These are phyloP conservation scores for Deilephila porcellus DNA, from an alignment of 2,888 invertebrate genomes.

Conservation along the genomic window DNA sequence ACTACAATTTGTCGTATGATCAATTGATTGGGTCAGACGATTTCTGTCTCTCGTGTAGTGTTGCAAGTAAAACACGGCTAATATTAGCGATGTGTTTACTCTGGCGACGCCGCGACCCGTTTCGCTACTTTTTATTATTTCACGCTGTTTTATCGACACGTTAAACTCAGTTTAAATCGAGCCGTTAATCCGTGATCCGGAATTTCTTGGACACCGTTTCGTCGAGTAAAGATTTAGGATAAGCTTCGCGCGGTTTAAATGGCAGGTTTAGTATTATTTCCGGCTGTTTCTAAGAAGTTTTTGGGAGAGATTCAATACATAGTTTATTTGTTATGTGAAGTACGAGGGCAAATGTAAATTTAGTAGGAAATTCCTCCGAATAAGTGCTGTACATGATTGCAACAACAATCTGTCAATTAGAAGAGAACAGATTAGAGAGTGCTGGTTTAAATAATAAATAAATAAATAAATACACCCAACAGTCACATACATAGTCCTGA, in stretches of 20 bases:
- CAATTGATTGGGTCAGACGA: neutral
- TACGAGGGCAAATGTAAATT: too few species aligned
- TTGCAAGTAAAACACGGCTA: conserved; percentile 33
- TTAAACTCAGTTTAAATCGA: conserved; percentile 53
- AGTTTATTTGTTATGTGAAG: too few species aligned
- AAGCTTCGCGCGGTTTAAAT: neutral
- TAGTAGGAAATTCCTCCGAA: too few species aligned
- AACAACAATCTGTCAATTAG: too few species aligned
- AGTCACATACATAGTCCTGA: too few species aligned
- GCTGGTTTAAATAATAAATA: too few species aligned
- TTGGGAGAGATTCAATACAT: too few species aligned
- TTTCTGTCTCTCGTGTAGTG: neutral
- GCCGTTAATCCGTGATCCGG: conserved; percentile 56
- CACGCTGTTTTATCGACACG: conserved; percentile 59
- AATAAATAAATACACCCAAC: too few species aligned
- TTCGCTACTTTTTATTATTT: conserved; percentile 66
- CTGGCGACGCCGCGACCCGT: conserved; percentile 53
- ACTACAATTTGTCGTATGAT: neutral
- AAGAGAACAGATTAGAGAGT: too few species aligned
- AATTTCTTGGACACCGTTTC: conserved; percentile 38
- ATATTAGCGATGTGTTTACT: conserved; percentile 37
- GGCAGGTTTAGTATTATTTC: neutral
- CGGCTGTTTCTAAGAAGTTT: too few species aligned
- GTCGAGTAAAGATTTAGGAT: neutral
- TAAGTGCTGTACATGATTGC: too few species aligned